Evolutionary conservation across 2,113 vertebrate species (phyloP).

Genomic region (Pungitius pungitius): DNA sequence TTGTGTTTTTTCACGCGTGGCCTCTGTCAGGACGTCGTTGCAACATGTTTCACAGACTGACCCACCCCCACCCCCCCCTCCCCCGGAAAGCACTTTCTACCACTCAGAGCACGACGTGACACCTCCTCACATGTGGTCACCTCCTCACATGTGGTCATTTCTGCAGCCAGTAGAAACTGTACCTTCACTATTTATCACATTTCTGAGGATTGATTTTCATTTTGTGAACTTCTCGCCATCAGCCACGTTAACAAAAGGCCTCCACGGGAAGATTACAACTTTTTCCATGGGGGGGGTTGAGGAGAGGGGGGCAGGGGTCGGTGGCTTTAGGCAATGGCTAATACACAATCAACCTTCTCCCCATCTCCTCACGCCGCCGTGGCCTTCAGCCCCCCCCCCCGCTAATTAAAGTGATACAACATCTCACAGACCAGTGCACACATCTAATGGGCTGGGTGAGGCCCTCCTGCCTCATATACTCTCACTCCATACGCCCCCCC

Average conservation of each 20-base stretch:
- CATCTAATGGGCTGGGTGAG: slow-evolving; percentile 72
- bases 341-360: slow-evolving; percentile 68
- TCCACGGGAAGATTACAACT: slow-evolving; percentile 43
- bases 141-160: no score
- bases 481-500: slow-evolving; percentile 48
- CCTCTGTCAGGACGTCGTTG: slow-evolving; percentile 16
- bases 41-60: neutral
- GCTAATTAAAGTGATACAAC: slow-evolving; percentile 82
- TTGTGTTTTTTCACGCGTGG: slow-evolving; percentile 12
- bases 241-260: neutral
- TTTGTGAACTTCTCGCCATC: slow-evolving; percentile 26
- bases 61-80: no score
- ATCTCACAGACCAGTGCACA: slow-evolving; percentile 79
- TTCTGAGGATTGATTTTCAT: slow-evolving; percentile 41
- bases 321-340: slow-evolving; percentile 67
- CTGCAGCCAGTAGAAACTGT: no score
- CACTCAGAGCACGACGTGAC: no score
- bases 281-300: slow-evolving; percentile 7
- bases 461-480: slow-evolving; percentile 60
- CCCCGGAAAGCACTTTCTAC: neutral
- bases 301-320: neutral
- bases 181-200: slow-evolving; percentile 11
- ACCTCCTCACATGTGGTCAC: no score
- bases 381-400: slow-evolving; percentile 62
- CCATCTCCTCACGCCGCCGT: slow-evolving; percentile 48